Percentiles rank a stretch among this genome's conserved stretches.
phyloP scores from a whole-genome alignment of 2,113 vertebrate species.

The Cacatua alba region DNA sequence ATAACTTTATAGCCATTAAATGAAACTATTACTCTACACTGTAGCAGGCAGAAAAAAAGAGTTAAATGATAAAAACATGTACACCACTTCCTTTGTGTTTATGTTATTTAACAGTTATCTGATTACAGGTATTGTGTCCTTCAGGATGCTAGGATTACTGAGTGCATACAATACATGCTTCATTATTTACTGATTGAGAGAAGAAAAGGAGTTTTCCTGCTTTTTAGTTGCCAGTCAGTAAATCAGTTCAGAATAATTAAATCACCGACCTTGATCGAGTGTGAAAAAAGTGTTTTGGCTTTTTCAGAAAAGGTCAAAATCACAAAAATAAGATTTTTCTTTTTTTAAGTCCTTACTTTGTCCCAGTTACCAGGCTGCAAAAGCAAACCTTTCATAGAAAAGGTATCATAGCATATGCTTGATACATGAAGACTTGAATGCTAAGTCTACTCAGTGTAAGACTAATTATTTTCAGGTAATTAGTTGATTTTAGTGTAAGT shows the following conservation, averaged over 20 bases:
- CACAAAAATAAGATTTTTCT: background rate
- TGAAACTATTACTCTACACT: background rate
- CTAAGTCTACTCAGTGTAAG: background rate
- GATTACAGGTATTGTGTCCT: background rate
- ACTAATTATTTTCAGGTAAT: background rate
- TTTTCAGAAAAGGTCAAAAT: background rate
- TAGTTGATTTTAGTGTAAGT: background rate
- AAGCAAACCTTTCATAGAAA: background rate
- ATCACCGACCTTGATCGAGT: background rate
- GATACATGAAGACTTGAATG: background rate
- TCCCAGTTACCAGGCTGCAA: background rate
- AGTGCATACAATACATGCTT: background rate
- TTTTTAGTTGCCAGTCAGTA: background rate
- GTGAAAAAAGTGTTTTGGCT: background rate
- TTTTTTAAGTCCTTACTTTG: background rate
- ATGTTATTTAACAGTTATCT: background rate
- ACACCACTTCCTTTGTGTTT: background rate
- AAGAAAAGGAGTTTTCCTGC: conserved; percentile 21
- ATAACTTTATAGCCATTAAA: background rate
- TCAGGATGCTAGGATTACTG: background rate
- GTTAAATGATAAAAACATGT: background rate
- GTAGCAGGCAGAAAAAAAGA: background rate
- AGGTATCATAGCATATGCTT: background rate
- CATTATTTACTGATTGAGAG: background rate
- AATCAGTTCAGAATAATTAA: conserved; percentile 8